Evolutionary conservation across 2,888 invertebrate genomes (phyloP), one percentile per base, ranked within the genome.

Genomic region (Archips xylosteana): DNA sequence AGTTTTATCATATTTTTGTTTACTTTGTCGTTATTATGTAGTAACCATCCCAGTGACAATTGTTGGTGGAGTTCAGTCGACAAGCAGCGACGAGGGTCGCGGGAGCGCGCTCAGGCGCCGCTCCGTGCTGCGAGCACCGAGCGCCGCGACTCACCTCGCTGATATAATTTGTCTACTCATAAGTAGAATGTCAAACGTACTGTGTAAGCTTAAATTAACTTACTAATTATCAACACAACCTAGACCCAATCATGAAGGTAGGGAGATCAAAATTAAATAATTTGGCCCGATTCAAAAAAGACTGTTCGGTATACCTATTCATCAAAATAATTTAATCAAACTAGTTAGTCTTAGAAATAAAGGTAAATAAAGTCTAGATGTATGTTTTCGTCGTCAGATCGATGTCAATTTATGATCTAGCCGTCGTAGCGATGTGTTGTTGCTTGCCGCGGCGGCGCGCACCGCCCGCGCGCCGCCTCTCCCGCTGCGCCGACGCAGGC

Each of bases 261-360:
- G 90, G 61, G 86, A 88, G 86, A 88, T 90, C 92, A 94, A 94
- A 94, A 94, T 92, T 86, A 90, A 95, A 95, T 92, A 95, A 95
- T 95, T 96, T 94, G 96, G 96, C 96, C 95, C 95, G 95, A 94
- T 95, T 95, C 95, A 91, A 95, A 95, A 89, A 95, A 96, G 96
- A 96, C 96, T 96, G 96, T 96, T 95, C 94, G 95, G 95, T 95
- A 95, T 95, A 95, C 95, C 95, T 95, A 95, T 94, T 90, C 92
- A 90, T 87, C 89, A 89, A 89, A 89, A 89, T 89, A 80, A 85
- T 85, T 81, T 90, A 91, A 87, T 57, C 57, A 57, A 57, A 32
- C 9, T 78, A 83, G 84, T 85, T 89, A 92, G 87, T 84, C 81
- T 85, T 92, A 92, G 89, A 85, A 85, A 80, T 91, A 86, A 87